Evolutionary conservation across 2,797 vertebrate genomes (phyloP), one percentile per base, ranked within the genome.

Genomic region (Holocentrus rufus): DNA sequence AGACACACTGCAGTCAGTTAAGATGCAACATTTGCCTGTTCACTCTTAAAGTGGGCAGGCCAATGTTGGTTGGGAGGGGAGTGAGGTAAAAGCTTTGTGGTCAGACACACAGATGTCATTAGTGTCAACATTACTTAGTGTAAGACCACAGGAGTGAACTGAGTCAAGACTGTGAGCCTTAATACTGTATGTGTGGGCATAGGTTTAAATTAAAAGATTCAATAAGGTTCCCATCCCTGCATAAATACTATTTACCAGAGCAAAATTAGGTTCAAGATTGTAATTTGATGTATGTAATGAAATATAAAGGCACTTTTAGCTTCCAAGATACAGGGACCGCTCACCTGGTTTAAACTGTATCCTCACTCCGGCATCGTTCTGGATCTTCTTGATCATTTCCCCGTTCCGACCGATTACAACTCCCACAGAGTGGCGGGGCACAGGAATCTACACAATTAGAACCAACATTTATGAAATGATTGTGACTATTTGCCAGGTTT

Each of bases 361-460:
- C 85, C 96, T 94, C 49, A 98, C 97, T 0, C 97, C 97, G 0
- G 97, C 96, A 0, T 99, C 97, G 0, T 94, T 97, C 92, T 99
- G 97, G 76, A 99, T 99, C 84, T 99, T 99, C 86, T 99, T 99
- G 53, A 99, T 99, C 97, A 99, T 99, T 76, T 98, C 97, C 7
- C 97, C 97, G 1, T 80, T 97, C 49, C 96, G 94, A 20, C 97
- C 97, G 22, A 98, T 98, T 46, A 98, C 96, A 3, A 99, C 97
- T 0, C 97, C 97, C 0, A 99, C 97, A 4, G 97, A 98, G 86
- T 98, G 97, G 23, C 97, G 94, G 0, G 97, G 97, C 2, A 99
- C 97, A 0, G 97, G 95, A 1, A 98, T 95, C 97, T 98, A 88
- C 10, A 75, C 52, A 77, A 82, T 82, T 50, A 65, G 2, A 69